A percentile compares a stretch with the other conserved stretches of the same genome.
Evolutionary conservation across 2,888 invertebrate genomes (phyloP).

Genomic region (Protophormia terraenovae): DNA sequence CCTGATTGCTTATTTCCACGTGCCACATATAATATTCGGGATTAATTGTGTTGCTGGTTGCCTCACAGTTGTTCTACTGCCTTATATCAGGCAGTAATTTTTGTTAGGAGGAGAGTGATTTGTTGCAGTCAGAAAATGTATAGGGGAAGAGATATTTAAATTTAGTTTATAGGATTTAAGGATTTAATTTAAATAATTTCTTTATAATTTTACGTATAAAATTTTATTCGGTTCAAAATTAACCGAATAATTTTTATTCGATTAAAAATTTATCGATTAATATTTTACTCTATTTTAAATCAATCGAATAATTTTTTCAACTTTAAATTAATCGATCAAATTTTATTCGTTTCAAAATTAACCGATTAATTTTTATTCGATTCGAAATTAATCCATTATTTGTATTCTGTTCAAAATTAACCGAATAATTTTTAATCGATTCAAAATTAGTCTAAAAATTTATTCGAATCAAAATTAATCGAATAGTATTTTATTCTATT

Average conservation of each 20-base stretch:
- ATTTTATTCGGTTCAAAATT: background rate
- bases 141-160: background rate
- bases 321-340: background rate
- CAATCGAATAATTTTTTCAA: background rate
- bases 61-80: background rate
- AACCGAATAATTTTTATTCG: background rate
- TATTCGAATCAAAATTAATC: background rate
- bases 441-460: background rate
- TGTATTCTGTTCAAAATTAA: too few relatives aligned
- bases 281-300: background rate
- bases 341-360: background rate
- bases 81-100: too few relatives aligned
- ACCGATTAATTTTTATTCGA: background rate
- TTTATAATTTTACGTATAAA: too few relatives aligned
- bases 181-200: background rate
- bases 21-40: constrained; percentile 5
- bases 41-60: constrained; percentile 15
- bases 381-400: too few relatives aligned
- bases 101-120: background rate
- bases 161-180: background rate
- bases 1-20: constrained; percentile 43
- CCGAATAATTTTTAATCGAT: too few relatives aligned
- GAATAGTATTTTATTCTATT: background rate
- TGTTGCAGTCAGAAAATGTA: too few relatives aligned
- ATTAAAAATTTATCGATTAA: background rate